These are phyloP conservation scores for Axis porcinus DNA, from an alignment of 2,113 vertebrate species.

Conservation along the genomic window DNA sequence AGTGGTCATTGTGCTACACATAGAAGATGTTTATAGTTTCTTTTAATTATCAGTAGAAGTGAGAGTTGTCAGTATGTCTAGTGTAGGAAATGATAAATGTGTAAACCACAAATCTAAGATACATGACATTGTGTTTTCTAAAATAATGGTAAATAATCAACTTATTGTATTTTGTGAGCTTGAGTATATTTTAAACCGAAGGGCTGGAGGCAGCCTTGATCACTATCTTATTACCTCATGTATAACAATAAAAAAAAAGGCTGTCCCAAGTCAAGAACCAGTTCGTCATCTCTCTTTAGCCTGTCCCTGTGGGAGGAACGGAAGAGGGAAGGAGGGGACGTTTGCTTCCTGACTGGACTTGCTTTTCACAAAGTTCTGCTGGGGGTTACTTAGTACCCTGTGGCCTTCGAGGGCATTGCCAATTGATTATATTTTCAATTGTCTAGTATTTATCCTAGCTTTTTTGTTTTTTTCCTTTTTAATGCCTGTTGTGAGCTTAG, in stretches of 20 bases:
- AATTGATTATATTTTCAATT: background rate
- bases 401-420: background rate
- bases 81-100: constrained; percentile 18
- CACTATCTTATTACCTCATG: background rate
- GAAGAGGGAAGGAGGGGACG: background rate
- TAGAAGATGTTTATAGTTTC: constrained; percentile 55
- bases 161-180: background rate
- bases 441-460: background rate
- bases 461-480: background rate
- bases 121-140: background rate
- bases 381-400: background rate
- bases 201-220: background rate
- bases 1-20: constrained; percentile 64
- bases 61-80: background rate
- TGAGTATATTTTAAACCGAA: background rate
- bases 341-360: background rate
- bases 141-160: background rate
- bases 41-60: constrained; percentile 10
- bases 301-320: background rate
- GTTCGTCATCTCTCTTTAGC: background rate
- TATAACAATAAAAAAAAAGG: background rate
- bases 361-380: background rate
- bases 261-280: background rate
- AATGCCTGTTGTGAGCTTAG: background rate
- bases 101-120: background rate